Conservation (phyloP, 2,797 vertebrate species). For the Ctenochaetus hawaiiensis region DNA sequence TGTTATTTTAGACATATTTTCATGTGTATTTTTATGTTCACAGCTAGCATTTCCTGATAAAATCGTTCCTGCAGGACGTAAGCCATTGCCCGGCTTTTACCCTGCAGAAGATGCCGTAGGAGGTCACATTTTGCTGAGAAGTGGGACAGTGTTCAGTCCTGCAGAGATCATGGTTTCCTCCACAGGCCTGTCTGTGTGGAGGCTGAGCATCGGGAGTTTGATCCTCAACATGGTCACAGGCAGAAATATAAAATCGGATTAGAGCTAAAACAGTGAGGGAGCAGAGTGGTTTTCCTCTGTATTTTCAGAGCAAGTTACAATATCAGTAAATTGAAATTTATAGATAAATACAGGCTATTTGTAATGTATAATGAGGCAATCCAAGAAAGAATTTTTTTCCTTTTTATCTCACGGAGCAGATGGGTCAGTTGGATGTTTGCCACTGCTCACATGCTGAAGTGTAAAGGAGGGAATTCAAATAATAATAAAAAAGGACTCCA, state of each 20-base stretch:
- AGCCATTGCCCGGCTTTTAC: not conserved
- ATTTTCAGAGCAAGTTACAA: constrained; percentile 4
- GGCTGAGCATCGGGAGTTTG: constrained; percentile 32
- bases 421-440: constrained; percentile 20
- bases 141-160: constrained; percentile 29
- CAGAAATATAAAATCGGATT: constrained; percentile 47
- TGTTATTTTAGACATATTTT: no score
- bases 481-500: not conserved
- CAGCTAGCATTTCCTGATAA: not conserved
- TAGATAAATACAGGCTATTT: not conserved
- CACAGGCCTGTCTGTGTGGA: constrained; percentile 28
- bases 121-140: constrained; percentile 33
- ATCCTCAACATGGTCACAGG: constrained; percentile 44
- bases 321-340: constrained; percentile 8
- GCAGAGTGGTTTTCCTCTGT: constrained; percentile 6
- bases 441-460: constrained; percentile 8
- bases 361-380: not conserved
- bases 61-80: constrained; percentile 1
- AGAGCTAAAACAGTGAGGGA: constrained; percentile 27
- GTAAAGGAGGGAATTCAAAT: not conserved
- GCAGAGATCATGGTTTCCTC: constrained; percentile 38
- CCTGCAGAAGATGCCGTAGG: constrained; percentile 10
- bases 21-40: not conserved
- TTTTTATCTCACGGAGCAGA: constrained; percentile 23
- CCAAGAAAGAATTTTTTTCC: not conserved